phyloP scores from a whole-genome alignment of 2,113 vertebrate species.

The Buteo buteo region DNA sequence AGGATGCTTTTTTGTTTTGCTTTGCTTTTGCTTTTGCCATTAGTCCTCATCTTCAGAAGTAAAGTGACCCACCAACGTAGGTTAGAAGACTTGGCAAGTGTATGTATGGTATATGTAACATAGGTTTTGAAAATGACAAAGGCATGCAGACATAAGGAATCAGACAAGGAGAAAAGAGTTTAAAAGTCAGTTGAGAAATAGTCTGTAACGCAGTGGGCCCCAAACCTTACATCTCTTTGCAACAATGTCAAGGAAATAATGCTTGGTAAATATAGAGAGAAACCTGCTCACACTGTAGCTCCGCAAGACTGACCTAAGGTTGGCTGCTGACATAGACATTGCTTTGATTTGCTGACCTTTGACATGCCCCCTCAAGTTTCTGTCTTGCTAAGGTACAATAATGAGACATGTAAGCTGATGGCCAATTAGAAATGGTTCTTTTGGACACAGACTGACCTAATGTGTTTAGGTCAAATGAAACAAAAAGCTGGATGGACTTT shows the following conservation, averaged over 20 bases:
- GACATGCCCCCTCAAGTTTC: slow-evolving; percentile 25
- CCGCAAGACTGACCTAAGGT: slow-evolving; percentile 45
- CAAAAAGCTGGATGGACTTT: slow-evolving; percentile 63
- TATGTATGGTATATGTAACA: not conserved
- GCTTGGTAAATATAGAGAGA: slow-evolving; percentile 45
- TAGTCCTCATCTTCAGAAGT: slow-evolving; percentile 22
- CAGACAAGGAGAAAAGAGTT: slow-evolving; percentile 40
- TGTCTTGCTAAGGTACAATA: slow-evolving; percentile 51
- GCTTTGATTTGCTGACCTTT: slow-evolving; percentile 48
- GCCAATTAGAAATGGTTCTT: slow-evolving; percentile 72
- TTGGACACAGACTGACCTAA: slow-evolving; percentile 66
- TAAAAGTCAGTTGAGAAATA: slow-evolving; percentile 30
- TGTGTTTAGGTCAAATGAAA: slow-evolving; percentile 70
- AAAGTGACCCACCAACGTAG: not conserved
- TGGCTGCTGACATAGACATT: slow-evolving; percentile 39
- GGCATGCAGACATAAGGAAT: slow-evolving; percentile 17
- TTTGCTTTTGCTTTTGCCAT: not conserved
- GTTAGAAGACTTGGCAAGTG: not conserved
- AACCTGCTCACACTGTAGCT: slow-evolving; percentile 26
- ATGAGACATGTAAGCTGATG: slow-evolving; percentile 66
- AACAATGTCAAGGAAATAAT: slow-evolving; percentile 57
- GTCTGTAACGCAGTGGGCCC: slow-evolving; percentile 12
- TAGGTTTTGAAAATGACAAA: slow-evolving; percentile 21
- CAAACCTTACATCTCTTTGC: slow-evolving; percentile 46
- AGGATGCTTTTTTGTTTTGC: not conserved